Evolutionary conservation across 1,140 invertebrate species (phyloP).

Genomic region (Aculops lycopersici): DNA sequence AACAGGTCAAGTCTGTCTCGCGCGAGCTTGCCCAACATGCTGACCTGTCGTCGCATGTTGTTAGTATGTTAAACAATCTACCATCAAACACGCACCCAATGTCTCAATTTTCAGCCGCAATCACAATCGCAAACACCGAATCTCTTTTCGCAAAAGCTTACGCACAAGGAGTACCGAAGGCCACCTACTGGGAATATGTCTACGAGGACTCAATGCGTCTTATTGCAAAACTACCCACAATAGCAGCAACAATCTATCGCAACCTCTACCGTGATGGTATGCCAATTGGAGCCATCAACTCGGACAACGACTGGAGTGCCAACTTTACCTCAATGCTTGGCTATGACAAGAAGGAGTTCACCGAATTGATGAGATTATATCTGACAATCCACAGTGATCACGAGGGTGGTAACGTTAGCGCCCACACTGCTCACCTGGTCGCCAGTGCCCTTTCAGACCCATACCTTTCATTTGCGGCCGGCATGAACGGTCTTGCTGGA

Average conservation of each 20-base stretch:
- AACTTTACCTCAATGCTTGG: constrained; percentile 26
- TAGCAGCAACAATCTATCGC: constrained; percentile 26
- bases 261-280: constrained; percentile 25
- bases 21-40: constrained; percentile 66
- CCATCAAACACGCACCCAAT: constrained; percentile 42
- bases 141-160: constrained; percentile 26
- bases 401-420: constrained; percentile 26
- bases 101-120: constrained; percentile 25
- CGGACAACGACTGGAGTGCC: constrained; percentile 24
- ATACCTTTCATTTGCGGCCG: constrained; percentile 24
- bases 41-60: constrained; percentile 61
- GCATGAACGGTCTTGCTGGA: constrained; percentile 25
- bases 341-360: constrained; percentile 21
- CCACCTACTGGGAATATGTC: constrained; percentile 23
- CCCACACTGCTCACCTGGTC: constrained; percentile 25
- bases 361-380: constrained; percentile 25
- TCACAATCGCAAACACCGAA: constrained; percentile 25
- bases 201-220: constrained; percentile 27
- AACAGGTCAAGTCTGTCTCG: constrained; percentile 32
- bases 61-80: constrained; percentile 74
- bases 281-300: constrained; percentile 21
- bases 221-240: constrained; percentile 26
- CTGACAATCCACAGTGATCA: constrained; percentile 26
- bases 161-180: constrained; percentile 21
- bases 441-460: constrained; percentile 26